Evolutionary conservation across 1,140 invertebrate species (phyloP).

Genomic region (Drosophila dunni): DNA sequence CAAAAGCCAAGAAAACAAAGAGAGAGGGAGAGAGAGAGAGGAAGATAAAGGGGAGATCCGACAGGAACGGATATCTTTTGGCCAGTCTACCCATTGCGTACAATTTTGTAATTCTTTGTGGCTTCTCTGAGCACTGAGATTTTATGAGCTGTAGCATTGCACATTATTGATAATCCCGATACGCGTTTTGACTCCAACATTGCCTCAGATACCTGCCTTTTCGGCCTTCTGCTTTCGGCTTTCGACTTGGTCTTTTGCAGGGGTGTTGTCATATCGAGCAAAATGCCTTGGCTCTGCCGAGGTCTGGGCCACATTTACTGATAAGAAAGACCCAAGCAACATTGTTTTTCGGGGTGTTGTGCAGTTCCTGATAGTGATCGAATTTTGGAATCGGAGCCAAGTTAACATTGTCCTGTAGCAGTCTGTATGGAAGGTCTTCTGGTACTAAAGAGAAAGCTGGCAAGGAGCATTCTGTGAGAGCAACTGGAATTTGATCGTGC

Average conservation of each 20-base stretch:
- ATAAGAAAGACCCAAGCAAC: slow-evolving; percentile 40
- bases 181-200: slow-evolving; percentile 54
- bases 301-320: slow-evolving; percentile 10
- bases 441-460: slow-evolving; percentile 67
- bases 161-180: slow-evolving; percentile 80
- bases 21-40: no score
- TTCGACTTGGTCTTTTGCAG: slow-evolving; percentile 40
- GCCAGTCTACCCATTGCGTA: slow-evolving; percentile 38
- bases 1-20: not conserved
- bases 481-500: slow-evolving; percentile 75
- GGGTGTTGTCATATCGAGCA: slow-evolving; percentile 72
- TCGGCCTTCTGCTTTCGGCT: not conserved
- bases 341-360: slow-evolving; percentile 74
- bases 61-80: slow-evolving; percentile 16
- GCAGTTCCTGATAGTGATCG: slow-evolving; percentile 62
- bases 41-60: slow-evolving; percentile 31
- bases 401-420: slow-evolving; percentile 20
- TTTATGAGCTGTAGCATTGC: slow-evolving; percentile 81
- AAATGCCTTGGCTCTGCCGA: slow-evolving; percentile 25
- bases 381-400: slow-evolving; percentile 50
- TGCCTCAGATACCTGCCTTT: slow-evolving; percentile 40
- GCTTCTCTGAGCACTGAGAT: slow-evolving; percentile 44
- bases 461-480: slow-evolving; percentile 43
- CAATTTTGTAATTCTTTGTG: slow-evolving; percentile 71
- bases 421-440: not conserved